Percentiles rank a stretch among this genome's conserved stretches.
These are phyloP conservation scores for Bufo bufo DNA, from an alignment of 2,113 vertebrate species.

Conservation along the genomic window DNA sequence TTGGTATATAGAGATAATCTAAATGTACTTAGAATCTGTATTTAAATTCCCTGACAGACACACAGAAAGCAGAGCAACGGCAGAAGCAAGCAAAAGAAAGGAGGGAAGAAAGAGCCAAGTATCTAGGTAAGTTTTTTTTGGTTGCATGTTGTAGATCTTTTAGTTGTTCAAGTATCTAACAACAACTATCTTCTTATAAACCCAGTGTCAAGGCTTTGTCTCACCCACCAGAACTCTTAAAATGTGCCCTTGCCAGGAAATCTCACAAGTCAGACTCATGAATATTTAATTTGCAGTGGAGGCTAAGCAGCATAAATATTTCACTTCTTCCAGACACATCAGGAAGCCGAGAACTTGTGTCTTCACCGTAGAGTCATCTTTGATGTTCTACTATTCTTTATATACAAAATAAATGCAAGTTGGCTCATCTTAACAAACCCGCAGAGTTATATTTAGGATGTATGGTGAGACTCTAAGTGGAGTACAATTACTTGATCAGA, in stretches of 20 bases:
- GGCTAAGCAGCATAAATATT: conserved; percentile 42
- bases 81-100: conserved; percentile 91
- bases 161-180: no score
- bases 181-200: not conserved
- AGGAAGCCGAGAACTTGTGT: not conserved
- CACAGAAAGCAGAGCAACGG: conserved; percentile 86
- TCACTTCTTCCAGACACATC: conserved; percentile 21
- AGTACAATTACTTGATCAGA: no score
- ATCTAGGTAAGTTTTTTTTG: conserved; percentile 81
- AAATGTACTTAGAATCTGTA: not conserved
- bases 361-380: not conserved
- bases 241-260: conserved; percentile 29
- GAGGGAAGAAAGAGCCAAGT: conserved; percentile 90
- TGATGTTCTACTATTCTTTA: not conserved
- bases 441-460: not conserved
- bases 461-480: not conserved
- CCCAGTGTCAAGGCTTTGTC: not conserved
- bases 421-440: no score
- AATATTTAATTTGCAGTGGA: conserved; percentile 42
- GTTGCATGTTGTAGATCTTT: not conserved
- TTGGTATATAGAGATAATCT: not conserved
- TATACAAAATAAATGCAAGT: no score
- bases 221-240: not conserved
- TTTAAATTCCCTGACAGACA: conserved; percentile 71
- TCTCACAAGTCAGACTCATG: conserved; percentile 2